Base-by-base conservation (phyloP, 1,140 invertebrate species). In the Diabrotica virgifera region DNA sequence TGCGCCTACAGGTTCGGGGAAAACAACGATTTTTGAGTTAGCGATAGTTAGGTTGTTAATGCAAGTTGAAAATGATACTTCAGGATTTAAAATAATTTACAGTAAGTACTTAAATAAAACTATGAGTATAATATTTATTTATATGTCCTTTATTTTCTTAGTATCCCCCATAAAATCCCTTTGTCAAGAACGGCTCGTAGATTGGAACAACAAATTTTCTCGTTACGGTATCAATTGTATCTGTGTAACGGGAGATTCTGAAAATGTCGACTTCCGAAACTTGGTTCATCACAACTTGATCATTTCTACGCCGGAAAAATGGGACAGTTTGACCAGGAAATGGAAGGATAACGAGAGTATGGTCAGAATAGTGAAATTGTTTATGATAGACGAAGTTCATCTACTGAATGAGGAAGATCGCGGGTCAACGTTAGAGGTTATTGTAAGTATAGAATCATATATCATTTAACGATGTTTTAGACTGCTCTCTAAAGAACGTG, bases 331-430 rank as follows among this genome's bases (percentile, higher is more conserved):
- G 52, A 93, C 90, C 0, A 81, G 91, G 66, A 83, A 84, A 67
- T 92, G 88, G 88, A 85, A 82, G 69, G 86, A 89, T 67, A 84
- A 89, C 70, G 81, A 79, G 64, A 73, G 79, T 46, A 70, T 91
- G 14, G 83, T 91, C 24, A 80, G 86, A 68, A 76, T 83, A 1
- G 82, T 92, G 8, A 86, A 86, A 70, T 78, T 94, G 6, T 87
- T 94, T 72, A 80, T 93, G n/a, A 88, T 94, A 62, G 92, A 94
- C 80, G 92, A 94, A 80, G 89, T 88, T 6, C 90, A 93, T 78
- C 82, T 91, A 52, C 72, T 93, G 53, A 89, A 87, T 75, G 90
- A 92, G 70, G 82, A 85, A 66, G 77, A 73, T 12, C 80, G 91
- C 63, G 92, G 92, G 9, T 86, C 90, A 0, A 90, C 87, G 14